phyloP scores from a whole-genome alignment of 1,140 invertebrate genomes.

The Meteorus sp. region DNA sequence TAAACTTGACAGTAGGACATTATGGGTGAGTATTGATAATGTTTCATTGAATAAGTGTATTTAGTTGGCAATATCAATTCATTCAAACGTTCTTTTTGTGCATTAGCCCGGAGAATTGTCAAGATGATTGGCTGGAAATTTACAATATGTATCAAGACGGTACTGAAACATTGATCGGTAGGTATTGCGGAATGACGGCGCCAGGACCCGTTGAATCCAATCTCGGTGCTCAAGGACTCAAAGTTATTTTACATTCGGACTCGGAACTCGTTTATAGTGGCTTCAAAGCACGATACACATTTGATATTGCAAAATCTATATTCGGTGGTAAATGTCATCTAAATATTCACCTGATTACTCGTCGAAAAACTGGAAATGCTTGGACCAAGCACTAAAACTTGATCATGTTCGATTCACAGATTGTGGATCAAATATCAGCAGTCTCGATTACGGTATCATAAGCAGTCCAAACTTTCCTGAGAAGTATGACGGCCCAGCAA shows the following conservation, averaged over 20 bases:
- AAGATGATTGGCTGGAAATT: constrained; percentile 92
- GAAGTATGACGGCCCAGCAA: constrained; percentile 78
- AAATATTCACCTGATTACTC: background rate
- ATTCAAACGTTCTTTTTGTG: background rate
- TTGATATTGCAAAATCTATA: constrained; percentile 82
- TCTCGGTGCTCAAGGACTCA: constrained; percentile 78
- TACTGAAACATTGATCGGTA: constrained; percentile 78
- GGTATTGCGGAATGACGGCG: constrained; percentile 81
- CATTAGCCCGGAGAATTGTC: constrained; percentile 70
- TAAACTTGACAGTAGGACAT: constrained; percentile 59
- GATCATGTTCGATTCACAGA: constrained; percentile 59
- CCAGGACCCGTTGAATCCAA: constrained; percentile 90
- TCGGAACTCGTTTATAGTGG: constrained; percentile 82
- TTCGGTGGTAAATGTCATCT: constrained; percentile 67
- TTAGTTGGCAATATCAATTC: constrained; percentile 6
- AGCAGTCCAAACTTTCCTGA: constrained; percentile 85
- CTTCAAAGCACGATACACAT: constrained; percentile 88
- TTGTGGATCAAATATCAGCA: constrained; percentile 88
- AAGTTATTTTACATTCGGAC: constrained; percentile 83
- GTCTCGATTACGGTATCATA: constrained; percentile 79
- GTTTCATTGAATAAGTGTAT: background rate
- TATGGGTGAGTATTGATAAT: constrained; percentile 60
- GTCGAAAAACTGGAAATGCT: no score
- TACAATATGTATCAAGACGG: constrained; percentile 83
- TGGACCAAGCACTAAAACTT: constrained; percentile 6